phyloP scores from a whole-genome alignment of 2,113 vertebrate species.

The Vulpes vulpes region DNA sequence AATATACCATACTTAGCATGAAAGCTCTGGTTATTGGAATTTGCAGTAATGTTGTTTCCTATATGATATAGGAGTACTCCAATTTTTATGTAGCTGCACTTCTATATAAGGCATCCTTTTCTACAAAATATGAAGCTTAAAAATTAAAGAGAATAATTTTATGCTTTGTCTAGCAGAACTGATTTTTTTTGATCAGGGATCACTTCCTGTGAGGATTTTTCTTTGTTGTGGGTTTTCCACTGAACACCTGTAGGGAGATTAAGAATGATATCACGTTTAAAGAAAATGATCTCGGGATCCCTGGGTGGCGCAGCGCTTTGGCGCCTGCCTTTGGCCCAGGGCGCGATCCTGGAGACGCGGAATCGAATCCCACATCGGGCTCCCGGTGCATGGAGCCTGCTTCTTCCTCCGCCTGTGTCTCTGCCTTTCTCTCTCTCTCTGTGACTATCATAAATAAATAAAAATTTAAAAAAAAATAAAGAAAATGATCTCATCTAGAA shows the following conservation, averaged over 20 bases:
- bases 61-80: background rate
- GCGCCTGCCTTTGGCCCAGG: no score
- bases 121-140: background rate
- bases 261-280: background rate
- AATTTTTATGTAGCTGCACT: background rate
- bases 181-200: background rate
- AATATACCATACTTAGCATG: background rate
- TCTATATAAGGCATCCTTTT: background rate
- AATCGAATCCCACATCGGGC: no score
- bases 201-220: background rate
- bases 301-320: no score
- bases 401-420: no score
- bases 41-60: background rate
- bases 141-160: background rate
- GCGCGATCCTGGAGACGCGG: no score
- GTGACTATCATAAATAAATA: no score
- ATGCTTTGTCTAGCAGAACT: background rate
- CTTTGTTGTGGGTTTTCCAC: background rate
- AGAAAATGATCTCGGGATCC: background rate
- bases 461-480: background rate
- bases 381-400: no score
- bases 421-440: no score
- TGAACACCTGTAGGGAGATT: background rate
- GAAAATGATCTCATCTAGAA: background rate
- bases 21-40: background rate